These are phyloP conservation scores for Xiphydria camelus DNA, from an alignment of 2,888 invertebrate genomes.

Conservation along the genomic window DNA sequence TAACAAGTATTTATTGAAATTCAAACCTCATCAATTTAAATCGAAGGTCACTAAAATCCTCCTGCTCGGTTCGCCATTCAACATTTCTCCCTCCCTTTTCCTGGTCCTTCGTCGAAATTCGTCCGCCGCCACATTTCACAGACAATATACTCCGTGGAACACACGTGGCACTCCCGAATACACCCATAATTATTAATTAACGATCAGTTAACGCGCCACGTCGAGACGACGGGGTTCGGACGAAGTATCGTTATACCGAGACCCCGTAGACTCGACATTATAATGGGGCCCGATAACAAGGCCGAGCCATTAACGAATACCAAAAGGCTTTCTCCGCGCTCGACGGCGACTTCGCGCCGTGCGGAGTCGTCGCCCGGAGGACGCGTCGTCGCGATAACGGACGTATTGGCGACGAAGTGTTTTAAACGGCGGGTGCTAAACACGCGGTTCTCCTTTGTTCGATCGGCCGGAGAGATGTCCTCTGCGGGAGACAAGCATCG, in stretches of 20 bases:
- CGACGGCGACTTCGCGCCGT: not conserved
- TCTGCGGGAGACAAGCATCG: no score
- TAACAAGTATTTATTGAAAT: no score
- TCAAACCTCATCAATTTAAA: no score
- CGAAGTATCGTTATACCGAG: not conserved
- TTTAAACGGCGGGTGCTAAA: no score
- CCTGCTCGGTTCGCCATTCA: no score
- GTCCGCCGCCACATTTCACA: conserved; percentile 10
- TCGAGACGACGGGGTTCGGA: not conserved
- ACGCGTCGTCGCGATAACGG: no score
- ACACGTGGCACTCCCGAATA: conserved; percentile 5
- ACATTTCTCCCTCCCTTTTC: conserved; percentile 4
- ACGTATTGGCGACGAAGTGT: no score
- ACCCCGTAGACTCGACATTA: conserved; percentile 26
- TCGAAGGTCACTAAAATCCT: no score
- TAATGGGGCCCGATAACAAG: conserved; percentile 30
- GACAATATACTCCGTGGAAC: conserved; percentile 16
- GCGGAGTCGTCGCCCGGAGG: not conserved
- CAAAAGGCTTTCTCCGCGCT: not conserved
- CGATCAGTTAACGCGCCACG: conserved; percentile 18
- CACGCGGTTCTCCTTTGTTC: no score
- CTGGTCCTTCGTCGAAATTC: conserved; percentile 9
- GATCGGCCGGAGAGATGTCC: no score
- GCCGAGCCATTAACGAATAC: not conserved
- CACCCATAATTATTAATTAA: conserved; percentile 34